Evolutionary conservation across 2,797 vertebrate genomes (phyloP), one percentile per base, ranked within the genome.

Genomic region (Crenuchus spilurus): DNA sequence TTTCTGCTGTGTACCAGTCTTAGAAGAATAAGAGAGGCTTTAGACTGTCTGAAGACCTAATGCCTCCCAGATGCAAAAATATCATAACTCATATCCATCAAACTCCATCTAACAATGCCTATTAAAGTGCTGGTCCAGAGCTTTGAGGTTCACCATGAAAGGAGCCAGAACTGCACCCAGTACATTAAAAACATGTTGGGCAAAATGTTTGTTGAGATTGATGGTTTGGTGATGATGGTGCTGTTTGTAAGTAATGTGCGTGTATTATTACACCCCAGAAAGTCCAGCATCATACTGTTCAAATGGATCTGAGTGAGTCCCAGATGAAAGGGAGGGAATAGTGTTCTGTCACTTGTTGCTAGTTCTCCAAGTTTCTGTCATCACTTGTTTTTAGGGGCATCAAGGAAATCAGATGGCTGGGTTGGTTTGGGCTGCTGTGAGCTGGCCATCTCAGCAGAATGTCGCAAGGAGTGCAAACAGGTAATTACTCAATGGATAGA

Each of bases 341-440:
- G 26, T 24, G 48, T 51, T 54, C 10, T 52, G 48, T 41, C 24
- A 58, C 61, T 11, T 30, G 18, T 55, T 9, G 18, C 4, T 14
- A n/a, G 1, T 67, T 46, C 39, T 62, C 18, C 61, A 1, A n/a
- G 14, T 49, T 1, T 41, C 18, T 51, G 22, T 68, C 3, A 35
- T 44, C 57, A 82, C 73, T 16, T 68, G 41, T 58, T 62, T 74
- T 0, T 74, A 99, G 98, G 98, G 84, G 95, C 96, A 6, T 91
- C 96, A 82, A 95, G 92, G 87, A 99, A 97, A 87, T 94, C 95
- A 0, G 97, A 98, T 0, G 95, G 97, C 72, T 99, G 98, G 98
- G 98, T 98, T 84, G 98, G 98, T 28, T 88, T 99, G 44, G 97
- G 98, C 75, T 99, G 98, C 90, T 99, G 98, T 86, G 98, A 99